Evolutionary conservation across 2,113 vertebrate genomes (phyloP), one percentile per base, ranked within the genome.

Genomic region (Camelus bactrianus): DNA sequence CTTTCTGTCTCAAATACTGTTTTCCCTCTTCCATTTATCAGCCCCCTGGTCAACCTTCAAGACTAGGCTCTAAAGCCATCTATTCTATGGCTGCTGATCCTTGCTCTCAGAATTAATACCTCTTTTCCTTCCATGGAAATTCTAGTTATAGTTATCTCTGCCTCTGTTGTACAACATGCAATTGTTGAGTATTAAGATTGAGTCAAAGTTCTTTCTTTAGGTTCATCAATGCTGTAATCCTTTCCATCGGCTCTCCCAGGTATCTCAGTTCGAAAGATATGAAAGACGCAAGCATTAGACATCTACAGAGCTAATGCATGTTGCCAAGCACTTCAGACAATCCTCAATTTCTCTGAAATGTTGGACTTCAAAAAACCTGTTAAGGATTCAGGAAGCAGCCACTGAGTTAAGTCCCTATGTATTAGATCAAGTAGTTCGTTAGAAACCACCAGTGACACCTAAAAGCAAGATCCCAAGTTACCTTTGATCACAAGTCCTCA

Each of bases 321-420:
- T 93, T 92, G 42, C 93, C 83, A 82, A 60, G 84, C 60, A 70
- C 65, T 94, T 92, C 80, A 87, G 83, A 92, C 56, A 81, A 89
- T 77, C 60, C 69, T 89, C 62, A 24, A 46, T 93, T 75, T 94
- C 80, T 97, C 94, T 97, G 93, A 97, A 93, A 89, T 96, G 69
- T 73, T 79, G 20, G 76, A 92, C 73, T 92, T 96, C 90, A 96
- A 96, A 95, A 93, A 93, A 93, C 81, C 28, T 87, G 50, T 81
- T 96, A 94, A 93, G 79, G 38, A 96, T 95, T 97, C 91, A 67
- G 69, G 58, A 93, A 83, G 62, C 88, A 95, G 80, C 52, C 73
- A 62, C 60, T 81, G 69, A 92, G 62, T 92, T 79, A 92, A 92
- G 54, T 95, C n/a, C 50, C 73, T 75, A 72, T 30, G 50, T 73